These are phyloP conservation scores for Myzus persicae DNA, from an alignment of 1,140 invertebrate species.

Conservation along the genomic window DNA sequence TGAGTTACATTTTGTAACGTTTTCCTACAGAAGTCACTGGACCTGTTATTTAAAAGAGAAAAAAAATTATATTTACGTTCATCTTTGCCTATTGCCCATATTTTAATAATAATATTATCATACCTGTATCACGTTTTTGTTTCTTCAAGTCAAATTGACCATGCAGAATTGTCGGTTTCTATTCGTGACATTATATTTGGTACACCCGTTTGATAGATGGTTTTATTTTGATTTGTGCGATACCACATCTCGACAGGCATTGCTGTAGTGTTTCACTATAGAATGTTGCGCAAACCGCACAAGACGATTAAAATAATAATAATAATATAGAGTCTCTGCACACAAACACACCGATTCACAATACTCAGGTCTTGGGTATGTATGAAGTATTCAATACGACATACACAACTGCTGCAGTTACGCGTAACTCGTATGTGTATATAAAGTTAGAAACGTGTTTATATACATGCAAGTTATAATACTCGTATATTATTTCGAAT, in stretches of 20 bases:
- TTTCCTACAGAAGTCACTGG: constrained; percentile 13
- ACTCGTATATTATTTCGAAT: too few species aligned
- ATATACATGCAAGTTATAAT: too few species aligned
- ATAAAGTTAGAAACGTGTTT: too few species aligned
- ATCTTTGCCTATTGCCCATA: background rate
- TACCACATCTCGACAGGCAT: constrained; percentile 15
- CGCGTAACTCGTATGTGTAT: background rate
- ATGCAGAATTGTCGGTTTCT: constrained; percentile 14
- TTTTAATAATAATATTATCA: constrained; percentile 21
- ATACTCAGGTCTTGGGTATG: background rate
- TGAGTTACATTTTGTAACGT: background rate
- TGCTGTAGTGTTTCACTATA: background rate
- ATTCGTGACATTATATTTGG: background rate
- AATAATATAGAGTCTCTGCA: background rate
- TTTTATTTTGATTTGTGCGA: constrained; percentile 31
- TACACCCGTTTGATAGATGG: constrained; percentile 30
- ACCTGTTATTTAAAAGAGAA: constrained; percentile 16
- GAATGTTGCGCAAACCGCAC: constrained; percentile 23
- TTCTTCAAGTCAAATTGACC: constrained; percentile 22
- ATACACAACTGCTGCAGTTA: background rate
- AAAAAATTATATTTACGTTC: background rate
- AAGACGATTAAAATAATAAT: constrained; percentile 22
- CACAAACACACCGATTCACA: background rate
- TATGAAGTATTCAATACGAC: background rate
- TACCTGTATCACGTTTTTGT: constrained; percentile 35